Evolutionary conservation across 2,113 vertebrate species (phyloP).

Genomic region (Podocnemis expansa): DNA sequence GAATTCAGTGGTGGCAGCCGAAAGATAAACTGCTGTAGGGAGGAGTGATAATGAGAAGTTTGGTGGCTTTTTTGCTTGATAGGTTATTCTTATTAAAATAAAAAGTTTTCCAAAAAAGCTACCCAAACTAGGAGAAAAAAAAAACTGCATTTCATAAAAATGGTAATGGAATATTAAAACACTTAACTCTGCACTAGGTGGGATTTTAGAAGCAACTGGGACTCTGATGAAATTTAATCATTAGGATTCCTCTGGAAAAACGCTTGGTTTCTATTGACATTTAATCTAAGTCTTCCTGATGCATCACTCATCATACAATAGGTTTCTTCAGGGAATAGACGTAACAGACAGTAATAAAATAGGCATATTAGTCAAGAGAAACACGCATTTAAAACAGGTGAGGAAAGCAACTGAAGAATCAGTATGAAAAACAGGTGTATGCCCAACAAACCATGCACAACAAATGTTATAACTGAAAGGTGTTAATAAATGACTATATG

Average conservation of each 20-base stretch:
- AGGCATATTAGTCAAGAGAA: not conserved
- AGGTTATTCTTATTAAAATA: constrained; percentile 73
- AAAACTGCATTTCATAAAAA: constrained; percentile 35
- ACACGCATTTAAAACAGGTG: not conserved
- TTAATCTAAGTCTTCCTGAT: not conserved
- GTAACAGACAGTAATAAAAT: not conserved
- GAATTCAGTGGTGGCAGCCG: constrained; percentile 59
- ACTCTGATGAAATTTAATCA: constrained; percentile 31
- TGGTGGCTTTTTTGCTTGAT: constrained; percentile 63
- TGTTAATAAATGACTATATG: not conserved
- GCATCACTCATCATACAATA: not conserved
- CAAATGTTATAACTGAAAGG: not conserved
- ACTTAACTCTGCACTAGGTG: not conserved
- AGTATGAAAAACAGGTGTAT: not conserved
- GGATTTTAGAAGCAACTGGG: constrained; percentile 41
- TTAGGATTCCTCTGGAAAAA: not conserved
- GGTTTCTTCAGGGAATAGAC: not conserved
- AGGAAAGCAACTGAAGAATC: not conserved
- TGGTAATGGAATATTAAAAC: constrained; percentile 11
- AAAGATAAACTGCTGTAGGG: constrained; percentile 48
- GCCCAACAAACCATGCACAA: not conserved
- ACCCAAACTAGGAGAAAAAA: constrained; percentile 44
- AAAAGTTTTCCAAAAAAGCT: constrained; percentile 55
- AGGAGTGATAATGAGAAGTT: constrained; percentile 41
- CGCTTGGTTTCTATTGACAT: not conserved